Base-by-base conservation (phyloP, 2,113 vertebrate species). In the Phalacrocorax pelagicus region DNA sequence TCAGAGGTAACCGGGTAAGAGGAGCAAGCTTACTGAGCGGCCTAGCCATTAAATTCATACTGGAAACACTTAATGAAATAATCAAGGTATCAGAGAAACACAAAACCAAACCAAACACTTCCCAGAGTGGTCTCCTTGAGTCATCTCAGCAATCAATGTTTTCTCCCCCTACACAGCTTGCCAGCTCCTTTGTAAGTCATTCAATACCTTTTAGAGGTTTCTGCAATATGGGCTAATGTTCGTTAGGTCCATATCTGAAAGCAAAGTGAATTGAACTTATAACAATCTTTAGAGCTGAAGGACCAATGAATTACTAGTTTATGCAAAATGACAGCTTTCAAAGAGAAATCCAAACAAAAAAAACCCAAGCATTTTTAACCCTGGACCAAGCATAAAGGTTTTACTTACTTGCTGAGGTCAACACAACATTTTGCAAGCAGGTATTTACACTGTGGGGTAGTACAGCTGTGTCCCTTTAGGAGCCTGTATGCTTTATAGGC, bases 381-480 rank as follows among this genome's bases (percentile, higher is more conserved):
- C 74, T 66, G 49, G 59, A 67, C 12, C 79, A 46, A 81, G 75
- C 2, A 26, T 1, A 23, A 70, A 75, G 67, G 59, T 59, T 92
- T 93, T 82, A 97, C 99, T 98, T 98, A 99, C 99, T 99, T 99
- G 99, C 98, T 99, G 94, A 99, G 99, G 95, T 99, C 99, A 75
- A 99, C 98, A 92, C 99, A 99, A 98, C 99, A 99, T 86, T 99
- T 99, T 89, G 99, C 99, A 95, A 99, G 98, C 97, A 99, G 98
- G 97, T 99, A 99, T 98, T 99, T 99, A 97, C 99, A 99, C 52
- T 99, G 99, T 0, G 99, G 99, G 11, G 99, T 99, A 80, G 98
- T 99, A 97, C 99, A 99, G 97, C 99, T 99, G 98, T 99, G 99
- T 87, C 99, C 98, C 98, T 99, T 99, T 78, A 99, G 98, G 66